Percentiles rank a stretch among this genome's conserved stretches.
Evolutionary conservation across 2,113 vertebrate genomes (phyloP).

Genomic region (Gnathonemus longibarbis): DNA sequence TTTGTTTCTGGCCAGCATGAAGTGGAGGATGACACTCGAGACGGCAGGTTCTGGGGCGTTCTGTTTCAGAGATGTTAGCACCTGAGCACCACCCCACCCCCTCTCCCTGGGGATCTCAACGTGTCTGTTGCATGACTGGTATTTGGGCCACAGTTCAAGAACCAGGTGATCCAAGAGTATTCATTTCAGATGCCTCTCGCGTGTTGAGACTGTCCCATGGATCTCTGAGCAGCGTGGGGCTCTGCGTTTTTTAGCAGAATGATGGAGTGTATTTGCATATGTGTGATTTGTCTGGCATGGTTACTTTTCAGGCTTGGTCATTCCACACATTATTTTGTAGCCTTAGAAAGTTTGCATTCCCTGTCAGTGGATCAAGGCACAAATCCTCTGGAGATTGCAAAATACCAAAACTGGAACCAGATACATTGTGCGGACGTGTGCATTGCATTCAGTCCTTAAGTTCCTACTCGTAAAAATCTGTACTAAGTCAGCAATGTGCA

Average conservation of each 20-base stretch:
- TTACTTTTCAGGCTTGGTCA: background rate
- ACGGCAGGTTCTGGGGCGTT: background rate
- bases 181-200: background rate
- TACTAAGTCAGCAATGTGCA: background rate
- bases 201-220: background rate
- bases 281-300: background rate
- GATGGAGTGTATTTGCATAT: background rate
- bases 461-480: background rate
- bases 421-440: background rate
- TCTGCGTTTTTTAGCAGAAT: background rate
- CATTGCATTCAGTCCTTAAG: background rate
- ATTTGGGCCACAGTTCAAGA: conserved; percentile 5
- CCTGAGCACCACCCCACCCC: background rate
- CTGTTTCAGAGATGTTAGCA: background rate
- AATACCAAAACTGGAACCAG: background rate
- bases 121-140: background rate
- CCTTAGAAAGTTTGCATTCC: background rate
- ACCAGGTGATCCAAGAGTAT: background rate
- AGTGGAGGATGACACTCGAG: background rate
- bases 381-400: background rate
- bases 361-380: background rate
- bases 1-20: background rate
- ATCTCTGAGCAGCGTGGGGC: background rate
- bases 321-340: background rate
- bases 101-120: background rate